A percentile compares a stretch with the other conserved stretches of the same genome.
Conservation (phyloP, 2,797 vertebrate genomes). For the Hydrophis major region DNA sequence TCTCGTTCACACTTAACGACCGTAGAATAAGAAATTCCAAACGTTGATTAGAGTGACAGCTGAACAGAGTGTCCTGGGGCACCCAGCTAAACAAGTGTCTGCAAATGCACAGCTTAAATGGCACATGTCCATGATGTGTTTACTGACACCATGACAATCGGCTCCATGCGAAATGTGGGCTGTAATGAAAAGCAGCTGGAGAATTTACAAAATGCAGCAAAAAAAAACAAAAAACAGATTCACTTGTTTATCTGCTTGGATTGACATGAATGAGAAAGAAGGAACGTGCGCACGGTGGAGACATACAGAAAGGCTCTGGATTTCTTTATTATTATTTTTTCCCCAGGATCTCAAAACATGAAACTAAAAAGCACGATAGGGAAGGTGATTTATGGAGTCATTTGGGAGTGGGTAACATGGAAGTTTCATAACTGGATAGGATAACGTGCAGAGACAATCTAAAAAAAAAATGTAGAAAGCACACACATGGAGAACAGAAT, state of each 20-base stretch:
- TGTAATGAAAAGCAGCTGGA: not conserved
- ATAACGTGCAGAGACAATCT: not conserved
- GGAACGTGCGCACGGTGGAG: no score
- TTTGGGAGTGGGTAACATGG: not conserved
- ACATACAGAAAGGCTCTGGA: not conserved
- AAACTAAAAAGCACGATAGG: not conserved
- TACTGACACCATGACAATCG: not conserved
- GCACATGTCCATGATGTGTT: not conserved
- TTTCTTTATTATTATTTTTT: not conserved
- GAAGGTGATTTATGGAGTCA: not conserved
- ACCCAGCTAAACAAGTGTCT: not conserved
- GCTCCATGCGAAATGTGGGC: not conserved
- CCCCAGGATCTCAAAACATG: not conserved
- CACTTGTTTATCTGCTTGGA: no score
- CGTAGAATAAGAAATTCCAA: not conserved
- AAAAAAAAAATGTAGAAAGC: not conserved
- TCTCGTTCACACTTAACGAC: not conserved
- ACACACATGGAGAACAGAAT: not conserved
- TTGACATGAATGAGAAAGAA: not conserved
- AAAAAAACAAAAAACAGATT: not conserved
- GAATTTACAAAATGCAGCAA: not conserved
- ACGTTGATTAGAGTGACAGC: not conserved
- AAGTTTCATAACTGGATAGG: not conserved
- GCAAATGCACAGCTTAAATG: not conserved
- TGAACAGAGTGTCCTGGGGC: not conserved